phyloP scores from a whole-genome alignment of 2,888 invertebrate genomes.

The Branchellion lobata region DNA sequence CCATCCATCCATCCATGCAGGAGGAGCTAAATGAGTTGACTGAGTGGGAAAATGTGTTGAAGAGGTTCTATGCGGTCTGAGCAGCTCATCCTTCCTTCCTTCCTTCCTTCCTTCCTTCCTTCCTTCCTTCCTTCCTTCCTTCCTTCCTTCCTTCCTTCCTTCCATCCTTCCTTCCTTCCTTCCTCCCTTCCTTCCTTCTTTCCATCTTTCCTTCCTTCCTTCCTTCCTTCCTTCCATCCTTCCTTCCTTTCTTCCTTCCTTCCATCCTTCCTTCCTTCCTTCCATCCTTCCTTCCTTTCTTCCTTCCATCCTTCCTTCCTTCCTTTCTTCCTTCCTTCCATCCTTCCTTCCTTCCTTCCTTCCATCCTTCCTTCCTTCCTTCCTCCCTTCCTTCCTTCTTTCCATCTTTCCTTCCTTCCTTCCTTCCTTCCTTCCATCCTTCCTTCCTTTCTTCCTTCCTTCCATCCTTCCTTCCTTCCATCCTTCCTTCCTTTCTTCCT shows the following conservation, averaged over 20 bases:
- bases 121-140: slow-evolving; percentile 24
- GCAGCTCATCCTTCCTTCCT: no score
- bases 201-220: neutral
- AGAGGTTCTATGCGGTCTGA: no score
- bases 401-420: neutral
- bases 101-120: no score
- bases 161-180: slow-evolving; percentile 23
- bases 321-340: slow-evolving; percentile 24
- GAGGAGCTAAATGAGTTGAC: no score
- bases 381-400: neutral
- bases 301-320: no score
- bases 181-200: neutral
- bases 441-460: slow-evolving; percentile 47
- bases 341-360: slow-evolving; percentile 21
- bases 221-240: slow-evolving; percentile 40
- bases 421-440: slow-evolving; percentile 40
- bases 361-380: slow-evolving; percentile 23
- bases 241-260: slow-evolving; percentile 47
- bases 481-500: slow-evolving; percentile 46
- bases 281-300: slow-evolving; percentile 42
- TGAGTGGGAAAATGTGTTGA: no score
- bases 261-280: slow-evolving; percentile 51
- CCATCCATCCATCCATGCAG: no score
- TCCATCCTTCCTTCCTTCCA: slow-evolving; percentile 51
- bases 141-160: slow-evolving; percentile 21